These are phyloP conservation scores for Drosophila putrida DNA, from an alignment of 2,888 invertebrate genomes.

Conservation along the genomic window DNA sequence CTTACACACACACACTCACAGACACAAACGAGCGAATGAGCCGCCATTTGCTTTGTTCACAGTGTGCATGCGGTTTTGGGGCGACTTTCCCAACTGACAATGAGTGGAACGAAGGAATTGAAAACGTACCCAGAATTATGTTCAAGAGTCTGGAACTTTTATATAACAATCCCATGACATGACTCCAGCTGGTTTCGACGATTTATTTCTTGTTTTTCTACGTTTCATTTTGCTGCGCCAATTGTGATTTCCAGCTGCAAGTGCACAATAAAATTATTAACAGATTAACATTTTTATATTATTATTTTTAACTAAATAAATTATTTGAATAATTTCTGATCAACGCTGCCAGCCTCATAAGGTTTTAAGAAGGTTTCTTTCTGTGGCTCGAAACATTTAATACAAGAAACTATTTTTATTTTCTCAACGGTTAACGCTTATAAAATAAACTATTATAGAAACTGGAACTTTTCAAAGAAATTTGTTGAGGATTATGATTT, in stretches of 20 bases:
- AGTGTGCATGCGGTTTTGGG: slow-evolving; percentile 18
- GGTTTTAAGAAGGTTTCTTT: no score
- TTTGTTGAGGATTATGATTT: no score
- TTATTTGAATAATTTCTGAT: no score
- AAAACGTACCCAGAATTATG: slow-evolving; percentile 84
- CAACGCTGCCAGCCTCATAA: no score
- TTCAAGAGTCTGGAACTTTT: slow-evolving; percentile 86
- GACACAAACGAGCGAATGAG: slow-evolving; percentile 32
- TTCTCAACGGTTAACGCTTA: no score
- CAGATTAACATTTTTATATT: neutral
- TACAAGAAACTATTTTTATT: no score
- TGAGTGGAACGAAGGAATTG: slow-evolving; percentile 2
- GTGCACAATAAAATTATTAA: slow-evolving; percentile 34
- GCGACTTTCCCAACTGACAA: slow-evolving; percentile 36
- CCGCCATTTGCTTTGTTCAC: slow-evolving; percentile 71
- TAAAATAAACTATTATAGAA: no score
- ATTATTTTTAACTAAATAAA: neutral
- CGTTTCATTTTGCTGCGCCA: slow-evolving; percentile 84
- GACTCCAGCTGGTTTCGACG: slow-evolving; percentile 80
- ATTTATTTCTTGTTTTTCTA: slow-evolving; percentile 82
- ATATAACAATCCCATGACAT: slow-evolving; percentile 86
- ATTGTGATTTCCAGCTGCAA: slow-evolving; percentile 76
- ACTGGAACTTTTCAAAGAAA: no score
- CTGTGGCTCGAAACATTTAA: no score
- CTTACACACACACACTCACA: slow-evolving; percentile 22